These are phyloP conservation scores for Drosophila saltans DNA, from an alignment of 1,140 invertebrate genomes.

Conservation along the genomic window DNA sequence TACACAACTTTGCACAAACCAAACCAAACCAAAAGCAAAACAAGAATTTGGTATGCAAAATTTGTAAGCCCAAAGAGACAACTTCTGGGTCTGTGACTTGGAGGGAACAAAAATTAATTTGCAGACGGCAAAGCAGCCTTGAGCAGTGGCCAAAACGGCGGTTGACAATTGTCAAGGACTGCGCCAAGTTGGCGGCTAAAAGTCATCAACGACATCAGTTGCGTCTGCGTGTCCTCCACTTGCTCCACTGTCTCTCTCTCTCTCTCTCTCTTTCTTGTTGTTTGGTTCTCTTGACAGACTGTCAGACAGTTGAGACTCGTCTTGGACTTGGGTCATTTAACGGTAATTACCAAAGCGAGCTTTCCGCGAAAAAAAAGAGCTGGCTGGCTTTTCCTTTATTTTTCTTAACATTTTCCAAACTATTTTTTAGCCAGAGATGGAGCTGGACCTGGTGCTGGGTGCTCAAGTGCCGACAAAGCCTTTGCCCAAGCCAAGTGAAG, in stretches of 20 bases:
- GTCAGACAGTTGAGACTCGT: background rate
- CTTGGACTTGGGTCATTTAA: conserved; percentile 73
- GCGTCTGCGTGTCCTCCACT: conserved; percentile 9
- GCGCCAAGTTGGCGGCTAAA: conserved; percentile 55
- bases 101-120: conserved; percentile 57
- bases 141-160: conserved; percentile 47
- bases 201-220: conserved; percentile 2
- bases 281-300: conserved; percentile 23
- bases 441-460: conserved; percentile 25
- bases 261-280: conserved; percentile 39
- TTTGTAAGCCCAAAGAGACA: conserved; percentile 47
- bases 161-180: conserved; percentile 80
- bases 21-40: background rate
- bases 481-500: conserved; percentile 59
- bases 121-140: conserved; percentile 76
- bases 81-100: conserved; percentile 6
- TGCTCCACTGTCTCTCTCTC: conserved; percentile 16
- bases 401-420: conserved; percentile 12
- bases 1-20: conserved; percentile 39
- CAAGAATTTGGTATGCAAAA: conserved; percentile 78
- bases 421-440: conserved; percentile 26
- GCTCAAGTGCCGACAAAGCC: conserved; percentile 76
- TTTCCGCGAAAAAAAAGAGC: conserved; percentile 56
- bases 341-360: conserved; percentile 71
- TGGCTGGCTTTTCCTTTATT: conserved; percentile 25